Conservation (phyloP, 2,888 invertebrate species). For the Agrochola macilenta region DNA sequence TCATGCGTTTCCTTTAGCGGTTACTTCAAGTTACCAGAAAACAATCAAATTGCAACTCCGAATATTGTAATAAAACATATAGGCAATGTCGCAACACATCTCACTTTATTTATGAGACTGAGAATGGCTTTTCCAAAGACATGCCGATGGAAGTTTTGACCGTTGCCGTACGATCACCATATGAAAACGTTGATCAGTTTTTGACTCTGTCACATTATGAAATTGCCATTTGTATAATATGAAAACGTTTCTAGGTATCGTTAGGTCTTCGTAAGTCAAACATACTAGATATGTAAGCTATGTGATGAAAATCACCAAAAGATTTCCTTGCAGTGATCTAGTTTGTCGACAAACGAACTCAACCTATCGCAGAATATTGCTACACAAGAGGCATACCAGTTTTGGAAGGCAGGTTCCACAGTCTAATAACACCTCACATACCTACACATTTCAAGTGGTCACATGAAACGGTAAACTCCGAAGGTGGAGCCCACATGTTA, state of each 20-base stretch:
- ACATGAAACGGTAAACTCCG: slow-evolving; percentile 58
- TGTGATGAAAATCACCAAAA: background rate
- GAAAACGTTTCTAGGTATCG: background rate
- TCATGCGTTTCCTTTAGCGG: slow-evolving; percentile 21
- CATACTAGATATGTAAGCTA: background rate
- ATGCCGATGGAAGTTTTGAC: background rate
- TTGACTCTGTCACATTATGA: background rate
- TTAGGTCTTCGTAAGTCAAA: background rate
- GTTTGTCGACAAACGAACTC: background rate
- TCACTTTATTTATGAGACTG: background rate
- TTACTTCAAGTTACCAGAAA: background rate
- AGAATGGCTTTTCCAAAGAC: no score
- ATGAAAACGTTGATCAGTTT: background rate
- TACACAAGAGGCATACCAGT: background rate
- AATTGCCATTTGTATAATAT: background rate
- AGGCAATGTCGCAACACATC: background rate
- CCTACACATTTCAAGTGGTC: slow-evolving; percentile 56
- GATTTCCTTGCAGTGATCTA: background rate
- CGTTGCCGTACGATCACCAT: no score
- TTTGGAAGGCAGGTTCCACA: slow-evolving; percentile 5
- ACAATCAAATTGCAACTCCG: background rate
- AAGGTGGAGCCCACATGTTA: slow-evolving; percentile 54
- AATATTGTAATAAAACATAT: background rate
- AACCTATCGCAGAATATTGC: background rate
- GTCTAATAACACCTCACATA: slow-evolving; percentile 43